Evolutionary conservation across 1,140 invertebrate genomes (phyloP), one percentile per base, ranked within the genome.

Genomic region (Eciton burchellii): DNA sequence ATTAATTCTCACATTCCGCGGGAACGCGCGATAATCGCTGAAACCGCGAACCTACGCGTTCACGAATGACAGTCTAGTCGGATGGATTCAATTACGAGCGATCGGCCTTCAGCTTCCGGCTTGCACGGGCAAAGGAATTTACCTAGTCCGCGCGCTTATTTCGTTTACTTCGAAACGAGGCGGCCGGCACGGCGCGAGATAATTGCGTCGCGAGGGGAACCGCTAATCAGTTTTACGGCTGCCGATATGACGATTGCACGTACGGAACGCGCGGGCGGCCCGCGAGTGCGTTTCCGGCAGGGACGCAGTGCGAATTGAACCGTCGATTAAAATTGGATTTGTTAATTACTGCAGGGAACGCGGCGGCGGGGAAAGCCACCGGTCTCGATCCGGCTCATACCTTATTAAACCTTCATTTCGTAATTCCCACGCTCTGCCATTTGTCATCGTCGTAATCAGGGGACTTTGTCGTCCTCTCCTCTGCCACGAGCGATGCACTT

Each of bases 281-380:
- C 47, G 24, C 54, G 54, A 62, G 74, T 77, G 74, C 35, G 49
- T 57, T 60, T 79, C 63, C 63, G 74, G 52, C 63, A 12, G 63
- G 74, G 63, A 5, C 29, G 63, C 82, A 47, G 49, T 76, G 73
- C 81, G 89, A 87, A 92, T 91, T 89, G 86, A 77, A 87, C 84
- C 84, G 85, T 76, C 90, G 87, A 92, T 92, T 91, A 90, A 90
- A 92, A 92, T 92, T 91, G 87, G 92, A 92, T 92, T 91, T 91
- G 90, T 92, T 92, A 92, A 92, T 92, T 92, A 92, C 90, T 84
- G 70, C 71, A 49, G 88, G 86, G 82, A 84, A 83, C 79, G 79
- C 62, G 81, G 72, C 56, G 73, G 63, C 57, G 9, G 45, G 60
- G 56, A n/a, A n/a, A n/a, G 62, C 35, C 45, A 8, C 45, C 49